Evolutionary conservation across 2,888 invertebrate species (phyloP).

Genomic region (Agrotis exclamationis): DNA sequence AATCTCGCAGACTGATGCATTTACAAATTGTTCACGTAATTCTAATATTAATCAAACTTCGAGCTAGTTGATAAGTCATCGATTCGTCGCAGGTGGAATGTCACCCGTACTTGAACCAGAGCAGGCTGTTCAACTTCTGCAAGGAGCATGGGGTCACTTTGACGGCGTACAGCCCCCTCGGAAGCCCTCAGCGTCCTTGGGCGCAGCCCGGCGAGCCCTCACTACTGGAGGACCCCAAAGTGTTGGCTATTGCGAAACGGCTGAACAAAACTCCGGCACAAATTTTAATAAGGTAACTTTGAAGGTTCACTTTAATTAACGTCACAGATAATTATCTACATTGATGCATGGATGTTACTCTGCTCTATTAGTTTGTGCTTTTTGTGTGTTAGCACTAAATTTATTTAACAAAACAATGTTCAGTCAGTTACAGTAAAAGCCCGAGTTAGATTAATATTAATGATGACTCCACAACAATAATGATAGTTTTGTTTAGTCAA

Average conservation of each 20-base stretch:
- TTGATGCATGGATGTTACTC: background rate
- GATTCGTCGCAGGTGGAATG: constrained; percentile 90
- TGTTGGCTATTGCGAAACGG: constrained; percentile 91
- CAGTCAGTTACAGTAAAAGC: constrained; percentile 1
- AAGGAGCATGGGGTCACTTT: constrained; percentile 91
- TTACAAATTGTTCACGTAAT: background rate
- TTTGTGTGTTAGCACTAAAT: constrained; percentile 1
- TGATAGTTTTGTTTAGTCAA: constrained; percentile 16
- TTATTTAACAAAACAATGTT: background rate
- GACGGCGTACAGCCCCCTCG: constrained; percentile 94
- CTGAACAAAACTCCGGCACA: constrained; percentile 92
- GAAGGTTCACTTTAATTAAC: constrained; percentile 11
- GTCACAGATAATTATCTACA: background rate
- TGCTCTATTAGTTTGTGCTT: background rate
- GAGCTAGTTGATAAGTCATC: constrained; percentile 3
- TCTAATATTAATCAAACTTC: background rate
- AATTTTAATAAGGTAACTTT: constrained; percentile 90
- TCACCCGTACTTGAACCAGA: constrained; percentile 91
- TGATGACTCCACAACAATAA: constrained; percentile 1
- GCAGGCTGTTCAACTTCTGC: constrained; percentile 92
- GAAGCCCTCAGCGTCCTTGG: constrained; percentile 93
- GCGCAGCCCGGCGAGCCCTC: constrained; percentile 90
- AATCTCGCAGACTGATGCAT: background rate
- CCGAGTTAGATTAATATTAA: constrained; percentile 10
- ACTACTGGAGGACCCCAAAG: constrained; percentile 89